Conservation (phyloP, 2,797 vertebrate genomes). For the Myripristis murdjan region DNA sequence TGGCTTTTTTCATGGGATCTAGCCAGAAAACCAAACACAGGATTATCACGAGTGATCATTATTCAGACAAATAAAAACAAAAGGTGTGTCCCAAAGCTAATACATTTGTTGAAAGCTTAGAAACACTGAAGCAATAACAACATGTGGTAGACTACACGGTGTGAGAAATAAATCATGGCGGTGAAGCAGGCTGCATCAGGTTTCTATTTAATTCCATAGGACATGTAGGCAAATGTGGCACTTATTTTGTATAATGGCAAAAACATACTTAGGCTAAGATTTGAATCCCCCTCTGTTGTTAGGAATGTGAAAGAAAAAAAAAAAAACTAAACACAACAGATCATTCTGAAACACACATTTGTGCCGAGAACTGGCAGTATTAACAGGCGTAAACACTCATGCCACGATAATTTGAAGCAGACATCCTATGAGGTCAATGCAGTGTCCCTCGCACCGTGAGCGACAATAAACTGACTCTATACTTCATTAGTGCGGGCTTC, state of each 20-base stretch:
- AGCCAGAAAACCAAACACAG: conserved; percentile 42
- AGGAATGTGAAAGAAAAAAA: conserved; percentile 11
- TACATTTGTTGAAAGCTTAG: conserved; percentile 23
- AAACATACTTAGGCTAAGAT: conserved; percentile 18
- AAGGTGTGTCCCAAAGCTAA: conserved; percentile 36
- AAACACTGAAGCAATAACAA: conserved; percentile 29
- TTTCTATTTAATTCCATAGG: background rate
- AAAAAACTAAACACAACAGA: conserved; percentile 26
- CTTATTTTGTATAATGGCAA: conserved; percentile 21
- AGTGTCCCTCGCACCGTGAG: conserved; percentile 39
- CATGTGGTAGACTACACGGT: conserved; percentile 5
- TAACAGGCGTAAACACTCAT: background rate
- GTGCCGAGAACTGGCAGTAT: conserved; percentile 29
- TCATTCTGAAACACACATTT: conserved; percentile 15
- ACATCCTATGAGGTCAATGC: conserved; percentile 22
- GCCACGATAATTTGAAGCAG: conserved; percentile 48
- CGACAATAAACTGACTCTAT: conserved; percentile 54
- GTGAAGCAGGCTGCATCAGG: background rate
- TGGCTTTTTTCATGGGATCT: conserved; percentile 23
- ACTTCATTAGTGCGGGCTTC: conserved; percentile 62
- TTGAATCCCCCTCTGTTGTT: conserved; percentile 14
- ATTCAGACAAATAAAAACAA: conserved; percentile 54
- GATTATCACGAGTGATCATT: conserved; percentile 54
- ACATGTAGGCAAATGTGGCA: conserved; percentile 9
- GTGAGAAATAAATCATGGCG: conserved; percentile 25